These are phyloP conservation scores for Leptoclinus maculatus DNA, from an alignment of 2,797 vertebrate genomes.

Conservation along the genomic window DNA sequence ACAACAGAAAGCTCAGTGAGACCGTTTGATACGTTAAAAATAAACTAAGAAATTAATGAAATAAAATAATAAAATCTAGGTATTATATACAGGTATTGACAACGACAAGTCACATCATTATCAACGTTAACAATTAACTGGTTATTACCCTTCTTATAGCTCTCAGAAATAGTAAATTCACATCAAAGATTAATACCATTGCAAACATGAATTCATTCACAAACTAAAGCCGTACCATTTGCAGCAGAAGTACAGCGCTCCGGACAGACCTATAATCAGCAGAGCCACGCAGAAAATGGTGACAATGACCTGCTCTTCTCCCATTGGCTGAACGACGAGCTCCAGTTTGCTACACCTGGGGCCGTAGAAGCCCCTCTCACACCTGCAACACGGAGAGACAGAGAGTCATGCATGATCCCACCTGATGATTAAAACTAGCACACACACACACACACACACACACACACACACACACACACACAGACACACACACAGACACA, in stretches of 20 bases:
- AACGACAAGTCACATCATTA: background rate
- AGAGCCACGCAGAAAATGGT: slow-evolving; percentile 70
- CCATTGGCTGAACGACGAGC: slow-evolving; percentile 54
- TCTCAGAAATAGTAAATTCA: background rate
- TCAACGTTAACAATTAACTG: background rate
- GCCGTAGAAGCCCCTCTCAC: slow-evolving; percentile 73
- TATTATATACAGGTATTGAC: background rate
- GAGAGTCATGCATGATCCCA: slow-evolving; percentile 6
- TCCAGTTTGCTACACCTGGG: slow-evolving; percentile 67
- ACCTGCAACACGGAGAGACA: slow-evolving; percentile 64
- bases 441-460: slow-evolving; percentile 17
- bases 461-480: slow-evolving; percentile 15
- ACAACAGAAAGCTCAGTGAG: too few species aligned
- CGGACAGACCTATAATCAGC: slow-evolving; percentile 67
- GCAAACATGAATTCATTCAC: background rate
- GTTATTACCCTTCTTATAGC: background rate
- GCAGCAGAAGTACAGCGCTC: slow-evolving; percentile 74
- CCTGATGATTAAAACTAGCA: background rate
- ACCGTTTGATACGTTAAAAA: too few species aligned
- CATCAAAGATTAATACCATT: background rate
- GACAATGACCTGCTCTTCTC: slow-evolving; percentile 67
- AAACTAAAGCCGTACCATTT: slow-evolving; percentile 67
- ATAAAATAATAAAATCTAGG: too few species aligned
- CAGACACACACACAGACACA: slow-evolving; percentile 9
- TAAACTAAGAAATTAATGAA: too few species aligned